Percentiles rank a stretch among this genome's conserved stretches.
These are phyloP conservation scores for Aurelia sp. DNA, from an alignment of 30 jellyfish, hydroid and myxozoan genomes.

Conservation along the genomic window DNA sequence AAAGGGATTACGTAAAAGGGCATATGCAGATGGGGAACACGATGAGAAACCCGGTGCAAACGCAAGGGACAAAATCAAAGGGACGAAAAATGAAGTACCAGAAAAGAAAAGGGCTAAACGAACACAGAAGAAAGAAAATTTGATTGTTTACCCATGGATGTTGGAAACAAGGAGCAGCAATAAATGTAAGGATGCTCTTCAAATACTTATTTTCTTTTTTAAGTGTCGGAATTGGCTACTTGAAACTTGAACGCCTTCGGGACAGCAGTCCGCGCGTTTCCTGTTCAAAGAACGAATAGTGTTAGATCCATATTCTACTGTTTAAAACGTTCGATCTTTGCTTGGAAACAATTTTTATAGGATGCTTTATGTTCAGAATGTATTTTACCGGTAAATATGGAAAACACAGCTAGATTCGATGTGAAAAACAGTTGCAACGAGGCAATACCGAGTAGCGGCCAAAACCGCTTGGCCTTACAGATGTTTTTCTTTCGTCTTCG, in stretches of 20 bases:
- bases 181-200: conserved; percentile 10
- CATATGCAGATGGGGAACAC: conserved; percentile 5
- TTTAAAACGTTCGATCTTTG: too few relatives aligned
- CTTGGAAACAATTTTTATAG: too few relatives aligned
- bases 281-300: too few relatives aligned
- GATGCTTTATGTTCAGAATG: too few relatives aligned
- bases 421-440: too few relatives aligned
- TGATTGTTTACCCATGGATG: conserved; percentile 69
- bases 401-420: too few relatives aligned
- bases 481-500: too few relatives aligned
- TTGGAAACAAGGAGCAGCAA: conserved; percentile 15
- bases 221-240: neutral
- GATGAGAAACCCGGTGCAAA: neutral
- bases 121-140: neutral
- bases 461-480: too few relatives aligned
- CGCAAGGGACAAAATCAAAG: neutral
- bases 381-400: too few relatives aligned
- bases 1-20: conserved; percentile 30
- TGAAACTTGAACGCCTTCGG: neutral
- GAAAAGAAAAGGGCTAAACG: neutral
- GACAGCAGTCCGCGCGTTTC: too few relatives aligned
- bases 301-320: too few relatives aligned
- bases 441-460: too few relatives aligned
- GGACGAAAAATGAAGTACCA: neutral
- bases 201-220: neutral